Evolutionary conservation across 2,888 invertebrate species (phyloP).

Genomic region (Xylota segnis): DNA sequence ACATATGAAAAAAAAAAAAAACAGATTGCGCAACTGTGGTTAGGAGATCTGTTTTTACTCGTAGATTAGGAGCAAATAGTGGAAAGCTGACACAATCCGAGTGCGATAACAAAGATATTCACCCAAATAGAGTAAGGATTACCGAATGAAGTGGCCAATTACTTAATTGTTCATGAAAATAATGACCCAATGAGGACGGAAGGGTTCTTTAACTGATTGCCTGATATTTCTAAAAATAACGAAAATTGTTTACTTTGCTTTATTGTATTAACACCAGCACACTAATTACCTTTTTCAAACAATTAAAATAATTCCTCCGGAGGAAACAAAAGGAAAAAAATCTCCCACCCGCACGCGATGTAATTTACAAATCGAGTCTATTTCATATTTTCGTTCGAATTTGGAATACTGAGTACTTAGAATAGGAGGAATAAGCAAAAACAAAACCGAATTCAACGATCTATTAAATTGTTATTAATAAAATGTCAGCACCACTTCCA

Average conservation of each 20-base stretch:
- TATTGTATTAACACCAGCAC: constrained; percentile 11
- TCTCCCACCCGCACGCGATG: constrained; percentile 8
- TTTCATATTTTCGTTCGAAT: constrained; percentile 24
- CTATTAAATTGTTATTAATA: background rate
- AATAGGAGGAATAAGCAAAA: constrained; percentile 35
- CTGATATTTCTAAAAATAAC: background rate
- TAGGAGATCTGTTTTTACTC: background rate
- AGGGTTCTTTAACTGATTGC: background rate
- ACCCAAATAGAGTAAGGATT: constrained; percentile 1
- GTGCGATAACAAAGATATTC: background rate
- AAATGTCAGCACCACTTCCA: background rate
- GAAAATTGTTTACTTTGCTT: constrained; percentile 7
- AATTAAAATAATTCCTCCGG: background rate
- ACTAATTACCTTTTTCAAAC: constrained; percentile 32
- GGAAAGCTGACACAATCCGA: background rate
- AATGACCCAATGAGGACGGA: background rate
- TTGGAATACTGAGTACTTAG: background rate
- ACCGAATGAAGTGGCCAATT: background rate
- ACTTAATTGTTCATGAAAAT: background rate
- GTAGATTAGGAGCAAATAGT: background rate
- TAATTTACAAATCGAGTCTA: constrained; percentile 13
- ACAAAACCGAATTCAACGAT: background rate
- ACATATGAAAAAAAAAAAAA: background rate
- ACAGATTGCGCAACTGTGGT: constrained; percentile 36
- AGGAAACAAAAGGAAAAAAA: background rate